These are phyloP conservation scores for Boloria euphrosyne DNA, from an alignment of 2,888 invertebrate species.

Conservation along the genomic window DNA sequence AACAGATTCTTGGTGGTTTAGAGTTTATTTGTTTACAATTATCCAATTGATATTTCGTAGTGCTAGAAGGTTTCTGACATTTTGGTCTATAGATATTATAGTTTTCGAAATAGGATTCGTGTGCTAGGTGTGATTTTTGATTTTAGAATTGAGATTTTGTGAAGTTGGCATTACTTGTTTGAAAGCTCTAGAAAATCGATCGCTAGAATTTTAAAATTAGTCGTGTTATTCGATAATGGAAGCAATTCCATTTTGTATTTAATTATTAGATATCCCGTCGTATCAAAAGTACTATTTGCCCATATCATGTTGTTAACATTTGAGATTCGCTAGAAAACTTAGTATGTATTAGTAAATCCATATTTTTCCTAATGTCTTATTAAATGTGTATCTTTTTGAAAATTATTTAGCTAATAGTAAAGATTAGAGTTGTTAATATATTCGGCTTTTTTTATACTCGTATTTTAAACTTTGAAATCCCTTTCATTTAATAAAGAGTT, in stretches of 20 bases:
- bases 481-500: conserved; percentile 2
- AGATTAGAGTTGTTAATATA: conserved; percentile 19
- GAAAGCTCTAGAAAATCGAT: conserved; percentile 29
- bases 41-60: conserved; percentile 43
- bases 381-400: background rate
- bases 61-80: conserved; percentile 42
- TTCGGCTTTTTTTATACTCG: conserved; percentile 12
- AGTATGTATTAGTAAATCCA: conserved; percentile 24
- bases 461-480: conserved; percentile 6
- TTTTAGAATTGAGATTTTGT: conserved; percentile 37
- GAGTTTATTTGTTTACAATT: conserved; percentile 41
- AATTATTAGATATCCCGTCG: conserved; percentile 25
- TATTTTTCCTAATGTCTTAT: conserved; percentile 12
- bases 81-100: conserved; percentile 40
- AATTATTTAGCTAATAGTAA: conserved; percentile 15
- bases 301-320: conserved; percentile 15
- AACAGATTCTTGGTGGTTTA: conserved; percentile 42
- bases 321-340: conserved; percentile 20
- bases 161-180: conserved; percentile 33
- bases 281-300: conserved; percentile 11
- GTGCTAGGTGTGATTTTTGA: conserved; percentile 49
- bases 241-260: conserved; percentile 20
- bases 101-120: conserved; percentile 46
- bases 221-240: conserved; percentile 24
- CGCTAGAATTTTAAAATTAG: conserved; percentile 34